Evolutionary conservation across 2,113 vertebrate genomes (phyloP).

Genomic region (Python bivittatus): DNA sequence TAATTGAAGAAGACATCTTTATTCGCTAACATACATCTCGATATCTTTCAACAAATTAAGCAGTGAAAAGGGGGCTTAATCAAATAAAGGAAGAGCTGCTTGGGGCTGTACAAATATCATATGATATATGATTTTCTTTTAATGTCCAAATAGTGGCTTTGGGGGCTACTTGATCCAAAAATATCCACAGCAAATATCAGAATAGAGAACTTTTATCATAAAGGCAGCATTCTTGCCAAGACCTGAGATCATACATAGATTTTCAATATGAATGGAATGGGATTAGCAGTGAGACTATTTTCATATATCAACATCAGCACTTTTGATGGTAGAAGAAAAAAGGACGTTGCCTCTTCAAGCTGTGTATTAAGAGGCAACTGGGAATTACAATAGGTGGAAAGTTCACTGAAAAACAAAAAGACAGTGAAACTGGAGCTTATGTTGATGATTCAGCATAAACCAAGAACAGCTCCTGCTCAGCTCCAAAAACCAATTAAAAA

Average conservation of each 20-base stretch:
- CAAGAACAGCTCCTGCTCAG: not conserved
- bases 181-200: not conserved
- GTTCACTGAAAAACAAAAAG: constrained; percentile 35
- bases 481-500: constrained; percentile 26
- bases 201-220: not conserved
- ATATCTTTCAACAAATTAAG: not conserved
- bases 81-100: not conserved
- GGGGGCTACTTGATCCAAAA: not conserved
- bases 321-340: not conserved
- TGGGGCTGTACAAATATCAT: not conserved
- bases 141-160: not conserved
- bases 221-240: not conserved
- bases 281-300: accelerated
- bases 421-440: constrained; percentile 28
- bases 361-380: constrained; percentile 24
- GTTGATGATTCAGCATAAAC: constrained; percentile 58
- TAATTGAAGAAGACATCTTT: not conserved
- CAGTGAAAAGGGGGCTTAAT: not conserved
- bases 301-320: not conserved
- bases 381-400: constrained; percentile 8
- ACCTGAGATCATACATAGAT: not conserved
- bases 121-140: not conserved
- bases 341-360: not conserved
- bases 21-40: not conserved
- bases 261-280: not conserved